Conservation (phyloP, 2,113 vertebrate genomes). For the Ictalurus punctatus region DNA sequence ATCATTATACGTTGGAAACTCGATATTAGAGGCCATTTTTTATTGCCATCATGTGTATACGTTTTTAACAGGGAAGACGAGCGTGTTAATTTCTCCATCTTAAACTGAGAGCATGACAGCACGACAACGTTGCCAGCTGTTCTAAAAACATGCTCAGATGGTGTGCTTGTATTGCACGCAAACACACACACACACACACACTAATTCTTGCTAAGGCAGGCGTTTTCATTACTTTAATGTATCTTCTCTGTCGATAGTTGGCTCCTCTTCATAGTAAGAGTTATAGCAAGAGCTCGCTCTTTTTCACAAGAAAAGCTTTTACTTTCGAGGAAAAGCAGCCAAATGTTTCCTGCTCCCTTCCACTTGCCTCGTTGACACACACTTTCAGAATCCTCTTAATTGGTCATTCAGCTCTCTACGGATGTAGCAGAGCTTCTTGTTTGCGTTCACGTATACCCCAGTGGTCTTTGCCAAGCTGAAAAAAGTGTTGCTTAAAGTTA, state of each 20-base stretch:
- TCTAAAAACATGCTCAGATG: background rate
- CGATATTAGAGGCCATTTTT: background rate
- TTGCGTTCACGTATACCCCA: background rate
- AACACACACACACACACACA: background rate
- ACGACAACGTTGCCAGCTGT: background rate
- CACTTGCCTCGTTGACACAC: background rate
- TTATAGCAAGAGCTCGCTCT: background rate
- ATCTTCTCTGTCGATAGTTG: background rate
- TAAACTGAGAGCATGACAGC: background rate
- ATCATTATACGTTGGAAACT: background rate
- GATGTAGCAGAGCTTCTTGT: background rate
- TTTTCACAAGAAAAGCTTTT: background rate
- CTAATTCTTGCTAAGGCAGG: background rate
- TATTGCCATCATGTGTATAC: background rate
- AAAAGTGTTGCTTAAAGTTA: conserved; percentile 2
- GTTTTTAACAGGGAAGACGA: conserved; percentile 6
- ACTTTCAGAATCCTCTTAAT: conserved; percentile 7
- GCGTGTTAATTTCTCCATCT: background rate
- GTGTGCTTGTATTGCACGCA: background rate
- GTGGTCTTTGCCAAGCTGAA: background rate
- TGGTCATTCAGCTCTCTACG: conserved; percentile 3
- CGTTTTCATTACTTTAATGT: background rate
- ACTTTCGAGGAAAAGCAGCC: background rate
- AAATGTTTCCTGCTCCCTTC: conserved; percentile 5
- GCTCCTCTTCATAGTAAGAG: background rate